Evolutionary conservation across 2,113 vertebrate genomes (phyloP), one percentile per base, ranked within the genome.

Genomic region (Gasterosteus nipponicus): DNA sequence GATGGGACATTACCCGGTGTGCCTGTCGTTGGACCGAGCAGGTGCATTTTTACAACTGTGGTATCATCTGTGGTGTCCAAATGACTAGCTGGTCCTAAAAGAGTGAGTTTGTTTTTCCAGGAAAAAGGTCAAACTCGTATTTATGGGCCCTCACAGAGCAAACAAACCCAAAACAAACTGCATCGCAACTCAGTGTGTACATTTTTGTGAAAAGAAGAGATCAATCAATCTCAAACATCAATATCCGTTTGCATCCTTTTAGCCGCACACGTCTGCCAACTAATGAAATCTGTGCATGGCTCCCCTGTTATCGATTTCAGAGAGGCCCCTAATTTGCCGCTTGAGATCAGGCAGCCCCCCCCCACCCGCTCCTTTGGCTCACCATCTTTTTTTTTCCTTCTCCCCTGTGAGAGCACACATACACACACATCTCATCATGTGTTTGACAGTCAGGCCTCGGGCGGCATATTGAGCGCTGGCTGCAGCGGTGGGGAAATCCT

Each of bases 181-280:
- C 91, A 87, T 85, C 78, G 82, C 81, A 89, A 90, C 83, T 92
- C 87, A 57, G 61, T 85, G 88, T 92, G 89, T 89, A 92, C 85
- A 88, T 92, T 89, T 95, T 95, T 88, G 92, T 94, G 93, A 94
- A 89, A 94, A 90, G 92, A 94, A 88, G 75, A 94, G 93, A 95
- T 95, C 95, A 95, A 95, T 95, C 95, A 95, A 94, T 95, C 94
- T 81, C 92, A 92, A 91, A 94, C 90, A 90, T 96, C 95, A 86
- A 95, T 96, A 95, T 89, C 92, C 85, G 89, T 95, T 97, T 96
- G 93, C 94, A 95, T 95, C 92, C 89, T 89, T 95, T 95, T 95
- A 95, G 94, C 93, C 47, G 85, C 85, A 78, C 82, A 89, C 86
- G 86, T 89, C 92, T 94, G 87, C 91, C 80, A 86, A 92, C 94